Conservation (phyloP, 2,888 invertebrate species). For the Dusona sp. region DNA sequence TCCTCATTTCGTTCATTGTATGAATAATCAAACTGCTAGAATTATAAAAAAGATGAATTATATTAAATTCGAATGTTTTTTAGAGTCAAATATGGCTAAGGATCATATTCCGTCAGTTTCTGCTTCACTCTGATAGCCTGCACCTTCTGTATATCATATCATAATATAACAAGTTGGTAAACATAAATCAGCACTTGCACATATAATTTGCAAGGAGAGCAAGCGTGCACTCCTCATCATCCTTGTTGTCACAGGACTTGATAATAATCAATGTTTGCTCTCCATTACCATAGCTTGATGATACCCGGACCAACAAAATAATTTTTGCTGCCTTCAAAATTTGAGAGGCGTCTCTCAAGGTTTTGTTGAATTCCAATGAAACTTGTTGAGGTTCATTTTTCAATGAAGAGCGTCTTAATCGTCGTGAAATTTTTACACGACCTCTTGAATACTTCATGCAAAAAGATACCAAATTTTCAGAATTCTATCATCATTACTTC, state of each 20-base stretch:
- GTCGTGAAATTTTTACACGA: no score
- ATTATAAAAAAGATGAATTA: not conserved
- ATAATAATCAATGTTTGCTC: constrained; percentile 39
- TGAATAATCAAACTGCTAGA: not conserved
- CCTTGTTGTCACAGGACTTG: constrained; percentile 7
- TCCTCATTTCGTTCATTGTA: not conserved
- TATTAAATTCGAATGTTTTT: no score
- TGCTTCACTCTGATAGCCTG: not conserved
- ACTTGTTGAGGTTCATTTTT: no score
- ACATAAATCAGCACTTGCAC: constrained; percentile 24
- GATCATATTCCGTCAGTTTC: not conserved
- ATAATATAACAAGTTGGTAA: constrained; percentile 1
- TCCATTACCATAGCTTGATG: constrained; percentile 25
- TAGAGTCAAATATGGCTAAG: not conserved
- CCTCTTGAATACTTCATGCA: no score
- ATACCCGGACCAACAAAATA: not conserved
- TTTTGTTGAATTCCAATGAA: no score
- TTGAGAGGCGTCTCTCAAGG: not conserved
- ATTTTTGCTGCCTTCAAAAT: not conserved
- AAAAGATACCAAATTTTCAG: no score
- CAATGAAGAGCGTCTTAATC: no score
- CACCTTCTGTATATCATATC: not conserved
- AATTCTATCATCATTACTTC: no score
- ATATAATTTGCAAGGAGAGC: not conserved
- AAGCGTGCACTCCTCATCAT: not conserved